Base-by-base conservation (phyloP, 2,113 vertebrate genomes). In the Psophia crepitans region DNA sequence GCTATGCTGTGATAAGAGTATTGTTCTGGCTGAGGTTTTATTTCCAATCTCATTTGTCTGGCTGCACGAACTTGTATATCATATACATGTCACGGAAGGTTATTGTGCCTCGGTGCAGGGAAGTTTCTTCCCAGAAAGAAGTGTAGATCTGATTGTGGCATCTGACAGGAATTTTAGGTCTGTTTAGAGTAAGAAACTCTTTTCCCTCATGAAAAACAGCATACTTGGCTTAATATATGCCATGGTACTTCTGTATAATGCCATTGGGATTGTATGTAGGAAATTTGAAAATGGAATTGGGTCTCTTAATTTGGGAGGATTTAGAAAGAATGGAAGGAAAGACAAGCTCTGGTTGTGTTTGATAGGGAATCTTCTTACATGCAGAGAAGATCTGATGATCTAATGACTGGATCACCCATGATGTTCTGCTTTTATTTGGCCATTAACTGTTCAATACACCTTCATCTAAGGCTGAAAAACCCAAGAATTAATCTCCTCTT, bases 41-140 rank as follows among this genome's bases (percentile, higher is more conserved):
- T 93, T 94, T 93, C 71, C 73, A 68, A 28, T 89, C 83, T 92
- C 23, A 69, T 78, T 84, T 92, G 73, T 86, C 94, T 94, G 60
- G 21, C 75, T 93, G 30, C 49, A 65, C 39, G 58, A 66, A 66
- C 61, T 54, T 85, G 23, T 73, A 5, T 91, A 63, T n/a, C n/a
- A 17, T 86, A 83, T 54, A 93, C 73, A 35, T 86, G 87, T 43
- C 28, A 71, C 0, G 0, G 68, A 74, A 57, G 46, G 77, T 90
- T 77, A 66, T 70, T 92, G 24, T 53, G 54, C 68, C 46, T 93
- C 1, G 1, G 22, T 49, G 26, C 44, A 23, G 56, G 64, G 35
- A 57, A 73, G 63, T 57, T 63, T 68, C 60, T 68, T 90, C 46
- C 22, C 48, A 68, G 48, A 57, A 46, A 57, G 70, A 46, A 57